phyloP scores from a whole-genome alignment of 1,140 invertebrate species.

The Drosophila jambulina region DNA sequence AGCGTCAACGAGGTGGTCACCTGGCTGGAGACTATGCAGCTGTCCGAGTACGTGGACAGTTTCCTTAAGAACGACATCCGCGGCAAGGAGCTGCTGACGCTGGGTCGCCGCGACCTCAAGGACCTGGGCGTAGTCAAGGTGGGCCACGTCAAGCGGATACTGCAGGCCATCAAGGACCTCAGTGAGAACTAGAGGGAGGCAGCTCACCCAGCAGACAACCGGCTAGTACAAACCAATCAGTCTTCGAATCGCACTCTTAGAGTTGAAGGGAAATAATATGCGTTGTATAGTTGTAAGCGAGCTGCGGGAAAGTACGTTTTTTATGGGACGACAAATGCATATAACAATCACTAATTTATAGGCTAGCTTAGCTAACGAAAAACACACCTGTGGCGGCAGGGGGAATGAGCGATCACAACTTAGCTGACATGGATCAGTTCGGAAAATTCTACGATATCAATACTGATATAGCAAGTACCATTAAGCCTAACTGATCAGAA shows the following conservation, averaged over 20 bases:
- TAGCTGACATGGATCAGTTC: background rate
- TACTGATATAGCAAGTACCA: slow-evolving; percentile 15
- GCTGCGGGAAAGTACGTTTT: slow-evolving; percentile 38
- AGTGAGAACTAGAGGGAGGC: slow-evolving; percentile 65
- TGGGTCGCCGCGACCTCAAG: slow-evolving; percentile 94
- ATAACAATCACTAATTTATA: slow-evolving; percentile 83
- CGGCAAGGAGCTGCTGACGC: slow-evolving; percentile 93
- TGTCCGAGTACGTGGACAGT: slow-evolving; percentile 94
- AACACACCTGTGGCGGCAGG: slow-evolving; percentile 3
- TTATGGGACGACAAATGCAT: slow-evolving; percentile 64
- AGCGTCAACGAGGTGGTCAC: slow-evolving; percentile 90
- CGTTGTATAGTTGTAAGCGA: slow-evolving; percentile 33
- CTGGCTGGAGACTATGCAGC: slow-evolving; percentile 95
- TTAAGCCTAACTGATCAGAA: slow-evolving; percentile 34
- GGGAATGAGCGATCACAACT: background rate
- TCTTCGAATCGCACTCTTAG: slow-evolving; percentile 56
- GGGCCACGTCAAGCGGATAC: slow-evolving; percentile 96
- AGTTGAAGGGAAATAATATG: slow-evolving; percentile 24
- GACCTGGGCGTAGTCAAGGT: slow-evolving; percentile 97
- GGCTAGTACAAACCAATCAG: slow-evolving; percentile 66
- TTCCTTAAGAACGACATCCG: slow-evolving; percentile 96
- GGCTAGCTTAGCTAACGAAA: slow-evolving; percentile 72
- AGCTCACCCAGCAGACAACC: slow-evolving; percentile 13
- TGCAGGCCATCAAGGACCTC: slow-evolving; percentile 96
- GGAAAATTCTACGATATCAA: slow-evolving; percentile 4